phyloP scores from a whole-genome alignment of 2,888 invertebrate genomes.

The Incurvaria masculella region DNA sequence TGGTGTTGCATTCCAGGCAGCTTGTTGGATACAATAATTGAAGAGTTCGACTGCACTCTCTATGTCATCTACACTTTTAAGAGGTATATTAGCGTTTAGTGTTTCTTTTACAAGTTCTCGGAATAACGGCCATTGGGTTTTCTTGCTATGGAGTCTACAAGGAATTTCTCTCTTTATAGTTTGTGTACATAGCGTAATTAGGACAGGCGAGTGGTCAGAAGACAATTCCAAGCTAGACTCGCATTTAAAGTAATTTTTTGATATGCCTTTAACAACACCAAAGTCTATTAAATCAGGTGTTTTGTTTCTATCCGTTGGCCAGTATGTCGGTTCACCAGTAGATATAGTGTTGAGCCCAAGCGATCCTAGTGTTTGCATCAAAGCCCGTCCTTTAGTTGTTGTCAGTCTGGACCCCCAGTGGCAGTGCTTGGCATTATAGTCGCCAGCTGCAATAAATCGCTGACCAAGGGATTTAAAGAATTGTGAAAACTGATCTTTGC shows the following conservation, averaged over 20 bases:
- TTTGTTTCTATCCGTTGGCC: slow-evolving; percentile 13
- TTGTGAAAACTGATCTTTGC: slow-evolving; percentile 12
- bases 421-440: slow-evolving; percentile 17
- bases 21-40: background rate
- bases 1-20: background rate
- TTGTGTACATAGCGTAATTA: background rate
- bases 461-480: slow-evolving; percentile 13
- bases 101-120: background rate
- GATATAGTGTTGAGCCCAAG: slow-evolving; percentile 1
- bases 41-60: background rate
- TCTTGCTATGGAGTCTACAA: background rate
- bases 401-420: slow-evolving; percentile 16
- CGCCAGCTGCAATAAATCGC: slow-evolving; percentile 16
- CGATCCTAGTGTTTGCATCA: background rate
- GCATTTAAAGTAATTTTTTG: slow-evolving; percentile 9
- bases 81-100: background rate
- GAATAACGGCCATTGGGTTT: background rate
- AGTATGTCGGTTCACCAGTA: slow-evolving; percentile 15
- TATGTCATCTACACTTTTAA: background rate
- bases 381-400: slow-evolving; percentile 10
- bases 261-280: slow-evolving; percentile 4
- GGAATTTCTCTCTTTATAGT: background rate
- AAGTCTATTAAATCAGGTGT: slow-evolving; percentile 13
- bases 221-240: background rate
- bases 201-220: background rate